Conservation (phyloP, 2,113 vertebrate genomes). For the Thunnus maccoyii region DNA sequence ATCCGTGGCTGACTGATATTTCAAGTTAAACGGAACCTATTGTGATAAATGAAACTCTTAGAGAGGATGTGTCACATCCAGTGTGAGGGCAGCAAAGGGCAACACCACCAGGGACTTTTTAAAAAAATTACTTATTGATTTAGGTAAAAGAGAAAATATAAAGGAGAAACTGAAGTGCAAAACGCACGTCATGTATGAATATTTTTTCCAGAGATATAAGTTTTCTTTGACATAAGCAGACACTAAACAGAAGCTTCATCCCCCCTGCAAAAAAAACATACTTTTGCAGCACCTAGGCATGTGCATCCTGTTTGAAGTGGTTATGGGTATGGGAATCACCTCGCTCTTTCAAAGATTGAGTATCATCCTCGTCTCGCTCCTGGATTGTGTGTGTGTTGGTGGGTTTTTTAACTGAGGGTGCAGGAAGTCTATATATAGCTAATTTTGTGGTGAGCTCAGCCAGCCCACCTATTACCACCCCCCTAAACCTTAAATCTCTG, state of each 20-base stretch:
- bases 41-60: slow-evolving; percentile 60
- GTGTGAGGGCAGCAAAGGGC: slow-evolving; percentile 42
- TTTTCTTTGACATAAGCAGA: slow-evolving; percentile 25
- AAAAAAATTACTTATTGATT: slow-evolving; percentile 15
- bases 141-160: slow-evolving; percentile 1
- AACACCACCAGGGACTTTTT: slow-evolving; percentile 55
- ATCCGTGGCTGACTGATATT: neutral
- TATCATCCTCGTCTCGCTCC: slow-evolving; percentile 52
- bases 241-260: slow-evolving; percentile 36
- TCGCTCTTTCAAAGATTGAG: slow-evolving; percentile 55
- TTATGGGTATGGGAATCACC: slow-evolving; percentile 77
- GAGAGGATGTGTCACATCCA: slow-evolving; percentile 69
- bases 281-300: slow-evolving; percentile 28
- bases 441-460: slow-evolving; percentile 74
- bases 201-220: slow-evolving; percentile 33
- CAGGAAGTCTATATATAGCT: slow-evolving; percentile 81
- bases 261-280: slow-evolving; percentile 1
- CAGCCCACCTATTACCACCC: slow-evolving; percentile 66
- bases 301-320: slow-evolving; percentile 76
- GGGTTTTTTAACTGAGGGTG: slow-evolving; percentile 66
- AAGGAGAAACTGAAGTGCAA: neutral
- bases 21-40: slow-evolving; percentile 36
- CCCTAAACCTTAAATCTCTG: slow-evolving; percentile 79
- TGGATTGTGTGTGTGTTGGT: slow-evolving; percentile 40
- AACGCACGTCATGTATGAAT: slow-evolving; percentile 13